phyloP scores from a whole-genome alignment of 2,113 vertebrate species.

The Abramis brama region DNA sequence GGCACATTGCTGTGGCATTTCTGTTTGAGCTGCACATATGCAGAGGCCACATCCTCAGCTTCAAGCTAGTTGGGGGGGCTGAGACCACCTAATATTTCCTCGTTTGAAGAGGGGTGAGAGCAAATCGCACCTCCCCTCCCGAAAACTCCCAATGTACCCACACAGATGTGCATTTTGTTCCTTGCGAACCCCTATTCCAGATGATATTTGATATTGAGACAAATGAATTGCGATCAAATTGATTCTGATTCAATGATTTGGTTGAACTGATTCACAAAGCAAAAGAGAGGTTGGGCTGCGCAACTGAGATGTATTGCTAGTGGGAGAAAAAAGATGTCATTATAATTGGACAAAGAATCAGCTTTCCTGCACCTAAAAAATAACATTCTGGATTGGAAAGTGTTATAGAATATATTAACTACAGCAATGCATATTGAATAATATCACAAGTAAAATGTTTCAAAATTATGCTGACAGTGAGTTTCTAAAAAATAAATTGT shows the following conservation, averaged over 20 bases:
- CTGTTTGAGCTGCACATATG: neutral
- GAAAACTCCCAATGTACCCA: slow-evolving; percentile 16
- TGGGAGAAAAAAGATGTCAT: neutral
- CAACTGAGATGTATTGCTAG: neutral
- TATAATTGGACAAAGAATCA: neutral
- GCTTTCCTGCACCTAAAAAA: too few relatives aligned
- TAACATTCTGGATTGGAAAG: too few relatives aligned
- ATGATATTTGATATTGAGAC: neutral
- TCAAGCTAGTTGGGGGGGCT: slow-evolving; percentile 5
- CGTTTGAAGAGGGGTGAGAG: slow-evolving; percentile 44
- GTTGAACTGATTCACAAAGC: neutral
- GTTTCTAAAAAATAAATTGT: neutral
- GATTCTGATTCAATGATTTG: neutral
- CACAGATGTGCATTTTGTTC: neutral
- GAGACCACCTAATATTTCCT: slow-evolving; percentile 3
- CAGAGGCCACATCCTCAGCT: slow-evolving; percentile 34
- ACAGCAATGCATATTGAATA: neutral
- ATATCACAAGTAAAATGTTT: neutral
- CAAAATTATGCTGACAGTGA: neutral
- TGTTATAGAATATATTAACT: neutral
- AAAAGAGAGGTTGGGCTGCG: neutral
- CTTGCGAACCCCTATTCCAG: neutral
- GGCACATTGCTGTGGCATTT: slow-evolving; percentile 1
- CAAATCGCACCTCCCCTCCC: slow-evolving; percentile 36
- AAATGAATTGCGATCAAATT: neutral